Conservation (phyloP, 2,888 invertebrate genomes). For the Oeneis ivallda region DNA sequence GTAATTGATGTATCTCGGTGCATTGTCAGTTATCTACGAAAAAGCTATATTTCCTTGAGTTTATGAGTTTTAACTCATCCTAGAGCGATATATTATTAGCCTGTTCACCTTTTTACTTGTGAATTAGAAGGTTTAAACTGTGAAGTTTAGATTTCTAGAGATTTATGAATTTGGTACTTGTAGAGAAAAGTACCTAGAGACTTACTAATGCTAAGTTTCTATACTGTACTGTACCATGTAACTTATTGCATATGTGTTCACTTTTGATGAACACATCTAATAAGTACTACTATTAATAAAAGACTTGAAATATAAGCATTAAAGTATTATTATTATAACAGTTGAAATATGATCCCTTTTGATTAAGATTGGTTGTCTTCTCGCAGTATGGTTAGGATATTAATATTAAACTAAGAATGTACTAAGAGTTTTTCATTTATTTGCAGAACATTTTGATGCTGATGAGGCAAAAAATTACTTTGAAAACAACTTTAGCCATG, state of each 20-base stretch:
- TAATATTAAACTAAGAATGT: neutral
- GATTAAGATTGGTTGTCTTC: too few species aligned
- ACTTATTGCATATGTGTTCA: too few species aligned
- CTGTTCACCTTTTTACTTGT: neutral
- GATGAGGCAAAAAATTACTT: conserved; percentile 96
- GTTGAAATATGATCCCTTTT: too few species aligned
- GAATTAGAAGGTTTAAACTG: neutral
- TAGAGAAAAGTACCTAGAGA: neutral
- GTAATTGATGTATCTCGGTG: conserved; percentile 59
- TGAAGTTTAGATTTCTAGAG: conserved; percentile 2
- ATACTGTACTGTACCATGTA: too few species aligned
- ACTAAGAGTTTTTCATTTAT: conserved; percentile 6
- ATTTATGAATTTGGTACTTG: neutral
- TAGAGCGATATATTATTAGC: conserved; percentile 5
- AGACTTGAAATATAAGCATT: too few species aligned
- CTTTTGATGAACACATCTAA: too few species aligned
- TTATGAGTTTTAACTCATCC: conserved; percentile 5
- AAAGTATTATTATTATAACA: too few species aligned
- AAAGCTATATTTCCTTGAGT: conserved; percentile 33
- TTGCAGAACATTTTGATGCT: conserved; percentile 92
- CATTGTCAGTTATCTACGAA: conserved; percentile 56
- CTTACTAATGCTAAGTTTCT: too few species aligned
- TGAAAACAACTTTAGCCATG: conserved; percentile 96
- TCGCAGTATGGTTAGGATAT: too few species aligned
- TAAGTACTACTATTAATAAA: too few species aligned